These are phyloP conservation scores for Paradoxurus hermaphroditus DNA, from an alignment of 2,113 vertebrate genomes.

Conservation along the genomic window DNA sequence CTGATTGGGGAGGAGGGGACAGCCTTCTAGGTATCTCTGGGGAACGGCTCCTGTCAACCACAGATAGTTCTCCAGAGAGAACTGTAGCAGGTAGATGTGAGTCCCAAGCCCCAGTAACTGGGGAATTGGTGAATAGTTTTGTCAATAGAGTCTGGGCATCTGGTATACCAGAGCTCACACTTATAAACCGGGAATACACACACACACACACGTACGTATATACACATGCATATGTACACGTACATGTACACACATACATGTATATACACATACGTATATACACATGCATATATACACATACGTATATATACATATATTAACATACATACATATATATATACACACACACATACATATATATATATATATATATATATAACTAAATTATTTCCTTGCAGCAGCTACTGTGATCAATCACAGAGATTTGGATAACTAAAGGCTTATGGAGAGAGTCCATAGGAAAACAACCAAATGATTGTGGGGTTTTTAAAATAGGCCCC, in stretches of 20 bases:
- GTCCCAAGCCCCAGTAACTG: not conserved
- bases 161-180: not conserved
- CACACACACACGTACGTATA: too few species aligned
- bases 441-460: not conserved
- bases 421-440: not conserved
- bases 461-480: not conserved
- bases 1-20: not conserved
- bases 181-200: not conserved
- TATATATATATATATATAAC: not conserved
- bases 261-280: too few species aligned
- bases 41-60: not conserved
- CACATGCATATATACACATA: too few species aligned
- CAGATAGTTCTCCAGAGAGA: not conserved
- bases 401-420: not conserved
- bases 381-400: not conserved
- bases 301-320: not conserved
- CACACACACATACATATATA: too few species aligned
- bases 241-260: too few species aligned
- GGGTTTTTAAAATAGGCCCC: not conserved
- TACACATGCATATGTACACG: not conserved
- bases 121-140: rapidly evolving
- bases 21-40: not conserved
- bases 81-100: not conserved
- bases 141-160: not conserved
- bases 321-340: too few species aligned